Conservation (phyloP, 23 tunicate genomes). For the Halocynthia aurantium region DNA sequence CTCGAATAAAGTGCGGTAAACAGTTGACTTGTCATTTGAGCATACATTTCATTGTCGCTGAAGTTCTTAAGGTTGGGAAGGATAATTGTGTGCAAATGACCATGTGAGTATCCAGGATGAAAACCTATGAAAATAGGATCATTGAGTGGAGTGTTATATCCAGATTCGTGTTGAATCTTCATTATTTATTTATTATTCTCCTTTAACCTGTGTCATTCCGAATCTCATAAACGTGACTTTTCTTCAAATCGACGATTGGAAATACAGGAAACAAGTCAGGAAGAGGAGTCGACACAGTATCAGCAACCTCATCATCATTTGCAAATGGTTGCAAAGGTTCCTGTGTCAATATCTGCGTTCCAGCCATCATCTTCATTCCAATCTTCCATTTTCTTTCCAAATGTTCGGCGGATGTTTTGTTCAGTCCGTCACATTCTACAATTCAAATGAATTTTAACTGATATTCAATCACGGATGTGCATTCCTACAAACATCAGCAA, state of each 20-base stretch:
- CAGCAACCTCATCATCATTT: constrained; percentile 13
- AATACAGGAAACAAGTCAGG: constrained; percentile 33
- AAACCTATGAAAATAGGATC: constrained; percentile 5
- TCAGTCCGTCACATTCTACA: neutral
- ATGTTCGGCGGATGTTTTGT: neutral
- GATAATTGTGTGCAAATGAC: constrained; percentile 9
- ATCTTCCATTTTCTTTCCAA: constrained; percentile 11
- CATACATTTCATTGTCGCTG: constrained; percentile 15
- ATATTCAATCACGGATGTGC: too few relatives aligned
- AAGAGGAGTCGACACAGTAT: constrained; percentile 18
- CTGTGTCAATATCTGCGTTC: constrained; percentile 1
- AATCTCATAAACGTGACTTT: constrained; percentile 24
- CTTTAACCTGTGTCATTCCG: constrained; percentile 22
- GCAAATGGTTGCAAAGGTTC: constrained; percentile 51
- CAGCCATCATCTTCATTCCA: neutral
- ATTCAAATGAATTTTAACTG: neutral
- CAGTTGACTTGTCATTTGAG: constrained; percentile 21
- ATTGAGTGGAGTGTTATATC: constrained; percentile 12
- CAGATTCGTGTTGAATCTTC: too few relatives aligned
- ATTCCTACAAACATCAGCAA: too few relatives aligned
- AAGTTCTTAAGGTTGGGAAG: neutral
- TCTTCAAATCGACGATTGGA: constrained; percentile 42
- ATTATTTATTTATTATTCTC: neutral
- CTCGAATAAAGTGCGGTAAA: constrained; percentile 38
- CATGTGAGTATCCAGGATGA: neutral